These are phyloP conservation scores for Cephalopholis sonnerati DNA, from an alignment of 2,113 vertebrate species.

Conservation along the genomic window DNA sequence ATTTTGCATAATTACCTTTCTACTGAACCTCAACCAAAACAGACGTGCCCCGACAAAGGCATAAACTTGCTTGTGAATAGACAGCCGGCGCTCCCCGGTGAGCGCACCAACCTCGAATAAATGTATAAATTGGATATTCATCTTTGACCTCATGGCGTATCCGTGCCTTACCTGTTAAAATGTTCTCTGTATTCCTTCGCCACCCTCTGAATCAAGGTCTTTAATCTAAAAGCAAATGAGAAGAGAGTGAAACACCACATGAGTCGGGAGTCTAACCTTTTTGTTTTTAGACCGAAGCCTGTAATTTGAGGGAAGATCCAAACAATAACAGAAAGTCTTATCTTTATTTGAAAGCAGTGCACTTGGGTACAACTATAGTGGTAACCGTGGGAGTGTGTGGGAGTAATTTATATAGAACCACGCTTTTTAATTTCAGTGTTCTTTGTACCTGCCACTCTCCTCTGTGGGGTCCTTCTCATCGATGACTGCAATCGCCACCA, in stretches of 20 bases:
- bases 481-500: conserved; percentile 94
- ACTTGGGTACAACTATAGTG: conserved; percentile 33
- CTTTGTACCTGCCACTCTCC: conserved; percentile 91
- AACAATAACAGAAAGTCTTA: conserved; percentile 66
- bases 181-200: conserved; percentile 92
- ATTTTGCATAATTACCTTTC: conserved; percentile 81
- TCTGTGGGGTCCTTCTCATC: conserved; percentile 93
- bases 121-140: conserved; percentile 62
- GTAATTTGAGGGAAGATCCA: conserved; percentile 68
- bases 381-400: conserved; percentile 44
- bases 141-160: conserved; percentile 54
- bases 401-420: conserved; percentile 37
- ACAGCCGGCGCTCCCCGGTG: conserved; percentile 45
- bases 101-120: conserved; percentile 51
- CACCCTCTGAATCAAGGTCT: conserved; percentile 92
- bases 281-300: conserved; percentile 33
- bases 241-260: conserved; percentile 66
- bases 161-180: conserved; percentile 90
- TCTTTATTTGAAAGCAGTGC: conserved; percentile 61
- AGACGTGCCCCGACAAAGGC: conserved; percentile 63
- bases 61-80: conserved; percentile 55
- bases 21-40: conserved; percentile 63
- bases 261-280: conserved; percentile 33
- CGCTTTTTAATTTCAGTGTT: conserved; percentile 57
- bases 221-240: conserved; percentile 87